phyloP scores from a whole-genome alignment of 2,797 vertebrate genomes.

The Crax fasciolata region DNA sequence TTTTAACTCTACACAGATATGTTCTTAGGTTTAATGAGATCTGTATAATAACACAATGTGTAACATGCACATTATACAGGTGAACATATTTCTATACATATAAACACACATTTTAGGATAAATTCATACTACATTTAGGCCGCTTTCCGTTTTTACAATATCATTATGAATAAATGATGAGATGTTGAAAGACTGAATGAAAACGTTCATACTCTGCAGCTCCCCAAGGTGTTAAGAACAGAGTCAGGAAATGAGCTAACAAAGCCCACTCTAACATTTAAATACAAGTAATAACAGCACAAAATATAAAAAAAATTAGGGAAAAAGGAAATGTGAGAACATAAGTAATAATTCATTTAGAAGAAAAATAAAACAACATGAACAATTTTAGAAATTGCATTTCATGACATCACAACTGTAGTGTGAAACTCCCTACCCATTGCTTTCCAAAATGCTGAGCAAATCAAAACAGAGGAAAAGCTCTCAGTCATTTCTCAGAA shows the following conservation, averaged over 20 bases:
- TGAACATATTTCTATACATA: neutral
- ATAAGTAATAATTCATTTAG: neutral
- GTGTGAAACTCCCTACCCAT: neutral
- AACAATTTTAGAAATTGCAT: neutral
- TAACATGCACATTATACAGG: neutral
- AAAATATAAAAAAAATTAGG: neutral
- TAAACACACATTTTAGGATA: neutral
- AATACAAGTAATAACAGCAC: neutral
- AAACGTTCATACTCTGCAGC: neutral
- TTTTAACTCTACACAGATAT: neutral
- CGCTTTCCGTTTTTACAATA: neutral
- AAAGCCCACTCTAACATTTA: constrained; percentile 12
- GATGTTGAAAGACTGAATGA: neutral
- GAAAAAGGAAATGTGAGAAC: neutral
- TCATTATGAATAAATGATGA: neutral
- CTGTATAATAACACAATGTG: neutral
- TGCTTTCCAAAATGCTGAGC: neutral
- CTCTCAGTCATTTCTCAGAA: neutral
- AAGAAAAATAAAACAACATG: accelerated
- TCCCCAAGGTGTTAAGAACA: neutral
- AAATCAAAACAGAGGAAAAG: neutral
- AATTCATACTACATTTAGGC: neutral
- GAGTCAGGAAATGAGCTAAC: constrained; percentile 20
- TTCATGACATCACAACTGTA: neutral
- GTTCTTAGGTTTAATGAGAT: neutral